Evolutionary conservation across 2,113 vertebrate species (phyloP), one percentile per base, ranked within the genome.

Genomic region (Suricata suricatta): DNA sequence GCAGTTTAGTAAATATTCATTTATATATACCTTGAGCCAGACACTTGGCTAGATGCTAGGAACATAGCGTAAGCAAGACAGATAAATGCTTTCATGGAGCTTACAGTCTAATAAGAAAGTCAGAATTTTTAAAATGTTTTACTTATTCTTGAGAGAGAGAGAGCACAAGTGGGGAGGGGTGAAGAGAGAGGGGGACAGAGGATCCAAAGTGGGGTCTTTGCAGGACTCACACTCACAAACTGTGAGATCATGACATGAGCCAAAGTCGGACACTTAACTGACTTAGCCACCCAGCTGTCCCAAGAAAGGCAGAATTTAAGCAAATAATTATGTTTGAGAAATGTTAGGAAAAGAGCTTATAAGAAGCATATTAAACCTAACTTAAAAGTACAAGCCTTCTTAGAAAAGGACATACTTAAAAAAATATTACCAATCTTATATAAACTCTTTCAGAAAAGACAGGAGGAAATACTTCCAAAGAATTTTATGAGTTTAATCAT

Each of bases 381-480:
- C 35, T 94, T 88, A 94, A 85, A 94, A 92, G 47, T 77, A 82
- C 69, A 88, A 79, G 25, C 38, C 38, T 44, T 63, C 84, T 57
- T 63, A 87, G 54, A 77, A 76, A 41, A 84, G 77, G 35, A 88
- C 27, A 69, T 1, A 38, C 74, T 63, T 93, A 60, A 74, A 25
- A 41, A 96, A 44, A 88, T 38, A 88, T 57, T 57, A 68, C 21
- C 88, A 95, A 44, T 41, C 54, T 31, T 82, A n/a, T 21, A 79
- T 54, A 68, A 60, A 95, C 66, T n/a, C 82, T 57, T 63, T 60
- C 5, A 72, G 23, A 88, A 84, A 81, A 47, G 14, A 72, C 10
- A 83, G 47, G 6, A 72, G 35, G 38, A 86, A 76, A 79, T 57
- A 60, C 64, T 86, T 68, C 13, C 27, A 69, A 66, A 41, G 47